Evolutionary conservation across 2,113 vertebrate genomes (phyloP).

Genomic region (Equus quagga): DNA sequence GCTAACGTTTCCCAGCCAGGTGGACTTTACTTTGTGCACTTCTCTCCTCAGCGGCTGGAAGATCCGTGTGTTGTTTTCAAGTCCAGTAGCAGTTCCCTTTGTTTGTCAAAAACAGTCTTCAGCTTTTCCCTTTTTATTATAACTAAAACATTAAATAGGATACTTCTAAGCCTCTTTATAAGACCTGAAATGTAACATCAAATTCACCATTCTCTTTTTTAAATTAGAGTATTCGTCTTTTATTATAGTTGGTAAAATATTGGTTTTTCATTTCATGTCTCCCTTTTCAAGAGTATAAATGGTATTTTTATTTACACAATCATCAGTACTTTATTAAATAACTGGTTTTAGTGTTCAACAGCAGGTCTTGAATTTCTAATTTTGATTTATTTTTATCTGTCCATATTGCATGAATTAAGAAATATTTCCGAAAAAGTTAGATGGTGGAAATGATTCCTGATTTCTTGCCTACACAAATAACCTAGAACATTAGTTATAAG

Average conservation of each 20-base stretch:
- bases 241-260: neutral
- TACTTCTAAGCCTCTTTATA: neutral
- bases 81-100: neutral
- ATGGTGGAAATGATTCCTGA: neutral
- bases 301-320: neutral
- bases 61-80: neutral
- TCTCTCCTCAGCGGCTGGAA: neutral
- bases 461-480: neutral
- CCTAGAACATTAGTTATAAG: neutral
- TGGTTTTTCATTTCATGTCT: neutral
- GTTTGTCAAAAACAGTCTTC: neutral
- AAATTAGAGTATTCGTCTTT: neutral
- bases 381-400: neutral
- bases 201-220: neutral
- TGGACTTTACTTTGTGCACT: neutral
- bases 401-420: neutral
- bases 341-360: neutral
- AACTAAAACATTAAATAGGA: neutral
- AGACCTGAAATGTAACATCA: neutral
- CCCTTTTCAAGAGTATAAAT: neutral
- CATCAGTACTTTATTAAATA: neutral
- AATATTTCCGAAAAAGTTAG: neutral
- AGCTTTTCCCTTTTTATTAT: neutral
- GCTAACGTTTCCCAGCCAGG: neutral
- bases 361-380: neutral